These are phyloP conservation scores for Crocallis elinguaria DNA, from an alignment of 2,888 invertebrate species.

Conservation along the genomic window DNA sequence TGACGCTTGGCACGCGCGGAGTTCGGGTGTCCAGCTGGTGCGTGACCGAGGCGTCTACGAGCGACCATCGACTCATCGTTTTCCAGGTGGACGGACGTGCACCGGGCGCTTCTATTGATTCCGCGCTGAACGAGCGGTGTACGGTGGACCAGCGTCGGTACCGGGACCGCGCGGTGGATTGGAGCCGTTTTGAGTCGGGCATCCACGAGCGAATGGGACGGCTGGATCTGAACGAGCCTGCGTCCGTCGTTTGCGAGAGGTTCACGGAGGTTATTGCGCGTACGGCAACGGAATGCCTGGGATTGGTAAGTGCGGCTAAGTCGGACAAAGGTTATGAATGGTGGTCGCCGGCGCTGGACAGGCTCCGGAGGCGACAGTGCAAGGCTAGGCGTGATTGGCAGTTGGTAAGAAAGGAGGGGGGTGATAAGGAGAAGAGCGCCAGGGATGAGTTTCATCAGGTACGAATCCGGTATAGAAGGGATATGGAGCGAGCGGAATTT, in stretches of 20 bases:
- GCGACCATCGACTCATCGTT: conserved; percentile 2
- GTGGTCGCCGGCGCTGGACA: conserved; percentile 21
- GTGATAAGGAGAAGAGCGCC: too few relatives aligned
- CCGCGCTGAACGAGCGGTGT: not conserved
- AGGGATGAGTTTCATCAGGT: too few relatives aligned
- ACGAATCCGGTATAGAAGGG: too few relatives aligned
- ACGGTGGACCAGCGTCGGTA: not conserved
- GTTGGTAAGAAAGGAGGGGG: too few relatives aligned
- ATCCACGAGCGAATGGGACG: not conserved
- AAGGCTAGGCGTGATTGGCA: too few relatives aligned
- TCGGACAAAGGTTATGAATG: too few relatives aligned
- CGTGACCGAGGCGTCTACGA: not conserved
- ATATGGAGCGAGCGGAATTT: too few relatives aligned
- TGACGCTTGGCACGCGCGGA: conserved; percentile 29
- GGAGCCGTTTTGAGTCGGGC: not conserved
- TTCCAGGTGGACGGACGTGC: not conserved
- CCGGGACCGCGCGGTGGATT: not conserved
- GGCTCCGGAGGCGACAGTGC: conserved; percentile 4
- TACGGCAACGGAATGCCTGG: too few relatives aligned
- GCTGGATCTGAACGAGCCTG: not conserved
- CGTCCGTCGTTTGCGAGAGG: not conserved
- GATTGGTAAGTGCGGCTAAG: too few relatives aligned
- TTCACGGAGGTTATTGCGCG: not conserved
- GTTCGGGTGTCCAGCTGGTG: conserved; percentile 21
- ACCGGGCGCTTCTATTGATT: not conserved